Evolutionary conservation across 2,113 vertebrate genomes (phyloP).

Genomic region (Rhinopithecus roxellana): DNA sequence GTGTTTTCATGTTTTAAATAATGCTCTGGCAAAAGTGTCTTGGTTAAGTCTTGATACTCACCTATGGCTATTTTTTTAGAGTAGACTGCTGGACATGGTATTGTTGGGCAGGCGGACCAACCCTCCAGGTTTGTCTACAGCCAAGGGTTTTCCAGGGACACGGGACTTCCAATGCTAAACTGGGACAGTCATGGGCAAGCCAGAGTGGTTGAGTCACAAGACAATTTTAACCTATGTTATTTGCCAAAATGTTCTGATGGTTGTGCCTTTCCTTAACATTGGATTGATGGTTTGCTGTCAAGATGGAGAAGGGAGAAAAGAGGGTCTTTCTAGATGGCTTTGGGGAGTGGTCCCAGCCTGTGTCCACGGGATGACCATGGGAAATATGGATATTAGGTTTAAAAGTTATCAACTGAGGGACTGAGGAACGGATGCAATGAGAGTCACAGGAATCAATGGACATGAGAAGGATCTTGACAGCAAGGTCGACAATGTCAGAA

Average conservation of each 20-base stretch:
- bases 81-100: background rate
- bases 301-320: background rate
- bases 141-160: background rate
- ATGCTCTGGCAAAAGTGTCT: background rate
- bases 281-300: background rate
- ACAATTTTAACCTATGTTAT: background rate
- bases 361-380: background rate
- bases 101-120: accelerated
- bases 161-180: background rate
- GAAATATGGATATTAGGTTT: background rate
- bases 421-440: background rate
- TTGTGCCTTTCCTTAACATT: no score
- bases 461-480: background rate
- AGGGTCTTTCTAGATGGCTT: background rate
- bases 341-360: background rate
- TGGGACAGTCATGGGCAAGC: background rate
- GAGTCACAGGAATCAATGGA: background rate
- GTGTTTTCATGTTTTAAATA: background rate
- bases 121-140: background rate
- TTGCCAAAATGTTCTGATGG: background rate
- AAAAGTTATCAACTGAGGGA: background rate
- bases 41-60: background rate
- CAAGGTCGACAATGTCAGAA: background rate
- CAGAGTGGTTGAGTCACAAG: background rate
- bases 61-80: background rate